Conservation (phyloP, 2,888 invertebrate genomes). For the Platyscelio sp. region DNA sequence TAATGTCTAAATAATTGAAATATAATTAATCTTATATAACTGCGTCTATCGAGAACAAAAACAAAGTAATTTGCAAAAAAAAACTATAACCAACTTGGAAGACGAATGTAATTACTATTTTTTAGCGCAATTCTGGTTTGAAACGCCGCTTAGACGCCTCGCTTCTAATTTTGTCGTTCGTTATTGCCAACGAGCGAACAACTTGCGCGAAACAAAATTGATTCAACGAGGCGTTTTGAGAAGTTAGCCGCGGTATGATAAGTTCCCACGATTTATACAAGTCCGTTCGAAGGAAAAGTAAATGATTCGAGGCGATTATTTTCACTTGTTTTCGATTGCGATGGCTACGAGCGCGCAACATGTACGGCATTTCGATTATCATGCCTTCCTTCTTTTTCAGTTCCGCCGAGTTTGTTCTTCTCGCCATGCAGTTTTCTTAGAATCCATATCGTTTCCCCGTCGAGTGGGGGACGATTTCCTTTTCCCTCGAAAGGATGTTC, state of each 20-base stretch:
- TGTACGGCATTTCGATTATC: conserved; percentile 43
- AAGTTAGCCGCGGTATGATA: neutral
- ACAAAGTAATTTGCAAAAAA: conserved; percentile 23
- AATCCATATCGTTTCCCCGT: conserved; percentile 40
- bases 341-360: conserved; percentile 13
- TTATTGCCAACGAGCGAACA: neutral
- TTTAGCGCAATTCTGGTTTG: neutral
- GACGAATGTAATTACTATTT: conserved; percentile 3
- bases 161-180: neutral
- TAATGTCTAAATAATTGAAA: conserved; percentile 38
- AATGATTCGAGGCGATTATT: conserved; percentile 42
- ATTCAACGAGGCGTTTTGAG: neutral
- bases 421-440: too few species aligned
- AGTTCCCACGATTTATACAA: conserved; percentile 24
- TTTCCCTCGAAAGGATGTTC: conserved; percentile 53
- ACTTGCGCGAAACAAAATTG: neutral
- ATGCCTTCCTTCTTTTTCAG: conserved; percentile 25
- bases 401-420: conserved; percentile 52
- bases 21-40: conserved; percentile 34
- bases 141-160: neutral
- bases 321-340: conserved; percentile 41
- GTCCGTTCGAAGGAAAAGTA: neutral
- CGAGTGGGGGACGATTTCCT: conserved; percentile 62
- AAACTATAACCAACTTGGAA: neutral
- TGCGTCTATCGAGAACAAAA: conserved; percentile 5